A percentile compares a stretch with the other conserved stretches of the same genome.
These are phyloP conservation scores for Melanostoma scalare DNA, from an alignment of 2,888 invertebrate species.

Conservation along the genomic window DNA sequence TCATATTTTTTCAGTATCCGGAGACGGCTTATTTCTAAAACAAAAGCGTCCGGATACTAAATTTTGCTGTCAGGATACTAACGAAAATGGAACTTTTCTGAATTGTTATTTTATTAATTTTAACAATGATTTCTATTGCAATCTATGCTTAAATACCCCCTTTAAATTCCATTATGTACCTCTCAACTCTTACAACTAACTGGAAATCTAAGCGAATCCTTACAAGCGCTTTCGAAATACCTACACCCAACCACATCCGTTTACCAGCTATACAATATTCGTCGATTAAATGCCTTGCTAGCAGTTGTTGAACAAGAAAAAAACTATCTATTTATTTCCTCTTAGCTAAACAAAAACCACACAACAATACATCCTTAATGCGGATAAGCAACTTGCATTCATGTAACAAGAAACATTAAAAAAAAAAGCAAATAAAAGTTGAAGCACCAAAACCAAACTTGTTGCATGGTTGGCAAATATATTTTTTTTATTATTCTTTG, in stretches of 20 bases:
- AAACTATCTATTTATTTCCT: slow-evolving; percentile 61
- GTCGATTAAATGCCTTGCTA: slow-evolving; percentile 28
- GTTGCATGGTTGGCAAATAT: slow-evolving; percentile 60
- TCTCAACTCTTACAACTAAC: slow-evolving; percentile 2
- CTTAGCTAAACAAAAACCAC: slow-evolving; percentile 14
- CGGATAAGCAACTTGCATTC: slow-evolving; percentile 31
- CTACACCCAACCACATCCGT: slow-evolving; percentile 61
- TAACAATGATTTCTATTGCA: too few species aligned
- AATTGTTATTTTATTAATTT: too few species aligned
- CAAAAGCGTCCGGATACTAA: too few species aligned
- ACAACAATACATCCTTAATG: slow-evolving; percentile 24
- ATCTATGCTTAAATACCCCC: too few species aligned
- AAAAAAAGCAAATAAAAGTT: slow-evolving; percentile 32
- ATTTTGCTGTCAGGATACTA: too few species aligned
- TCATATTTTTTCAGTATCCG: too few species aligned
- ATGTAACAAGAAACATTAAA: slow-evolving; percentile 22
- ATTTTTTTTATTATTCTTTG: slow-evolving; percentile 26
- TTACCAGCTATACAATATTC: slow-evolving; percentile 10
- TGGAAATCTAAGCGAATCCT: slow-evolving; percentile 43
- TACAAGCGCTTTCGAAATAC: slow-evolving; percentile 48
- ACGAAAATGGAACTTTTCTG: too few species aligned
- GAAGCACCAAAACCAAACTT: slow-evolving; percentile 45
- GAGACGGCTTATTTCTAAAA: too few species aligned
- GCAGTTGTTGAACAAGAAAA: slow-evolving; percentile 10
- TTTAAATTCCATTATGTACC: too few species aligned